Evolutionary conservation across 2,888 invertebrate species (phyloP).

Genomic region (Julus scanicus): DNA sequence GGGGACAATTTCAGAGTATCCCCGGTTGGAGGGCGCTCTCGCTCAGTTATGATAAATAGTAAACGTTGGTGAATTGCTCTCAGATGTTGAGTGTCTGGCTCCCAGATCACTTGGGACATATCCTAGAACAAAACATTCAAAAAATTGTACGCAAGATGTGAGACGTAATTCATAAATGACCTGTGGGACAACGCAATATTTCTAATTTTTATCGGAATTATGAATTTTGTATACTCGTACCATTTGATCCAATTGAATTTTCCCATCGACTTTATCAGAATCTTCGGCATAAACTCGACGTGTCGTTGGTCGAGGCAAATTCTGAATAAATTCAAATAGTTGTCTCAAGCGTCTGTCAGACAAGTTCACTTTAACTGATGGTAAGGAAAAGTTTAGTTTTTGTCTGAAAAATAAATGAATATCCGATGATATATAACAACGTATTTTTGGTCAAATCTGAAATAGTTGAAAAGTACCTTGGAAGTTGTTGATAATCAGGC

Average conservation of each 20-base stretch:
- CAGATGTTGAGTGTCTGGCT: not conserved
- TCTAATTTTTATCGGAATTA: not conserved
- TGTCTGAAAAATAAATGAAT: conserved; percentile 70
- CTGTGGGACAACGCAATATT: too few relatives aligned
- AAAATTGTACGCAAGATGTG: not conserved
- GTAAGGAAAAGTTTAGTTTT: conserved; percentile 79
- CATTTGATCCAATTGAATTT: conserved; percentile 5
- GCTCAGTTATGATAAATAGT: not conserved
- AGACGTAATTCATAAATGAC: too few relatives aligned
- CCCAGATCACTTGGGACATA: conserved; percentile 34
- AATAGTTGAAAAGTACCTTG: conserved; percentile 66
- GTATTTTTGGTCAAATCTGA: not conserved
- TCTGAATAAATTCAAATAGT: conserved; percentile 74
- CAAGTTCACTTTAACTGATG: conserved; percentile 78
- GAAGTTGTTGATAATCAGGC: conserved; percentile 77
- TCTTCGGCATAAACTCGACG: not conserved
- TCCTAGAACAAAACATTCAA: conserved; percentile 42
- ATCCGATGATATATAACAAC: not conserved
- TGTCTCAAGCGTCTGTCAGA: conserved; percentile 78
- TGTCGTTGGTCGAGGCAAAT: conserved; percentile 67
- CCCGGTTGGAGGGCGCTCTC: not conserved
- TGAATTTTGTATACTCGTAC: not conserved
- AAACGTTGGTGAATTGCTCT: not conserved
- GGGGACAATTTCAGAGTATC: not conserved
- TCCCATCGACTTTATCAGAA: not conserved